Evolutionary conservation across 35 echinoderm and acorn worm species (phyloP).

Genomic region (Heliocidaris tuberculata): DNA sequence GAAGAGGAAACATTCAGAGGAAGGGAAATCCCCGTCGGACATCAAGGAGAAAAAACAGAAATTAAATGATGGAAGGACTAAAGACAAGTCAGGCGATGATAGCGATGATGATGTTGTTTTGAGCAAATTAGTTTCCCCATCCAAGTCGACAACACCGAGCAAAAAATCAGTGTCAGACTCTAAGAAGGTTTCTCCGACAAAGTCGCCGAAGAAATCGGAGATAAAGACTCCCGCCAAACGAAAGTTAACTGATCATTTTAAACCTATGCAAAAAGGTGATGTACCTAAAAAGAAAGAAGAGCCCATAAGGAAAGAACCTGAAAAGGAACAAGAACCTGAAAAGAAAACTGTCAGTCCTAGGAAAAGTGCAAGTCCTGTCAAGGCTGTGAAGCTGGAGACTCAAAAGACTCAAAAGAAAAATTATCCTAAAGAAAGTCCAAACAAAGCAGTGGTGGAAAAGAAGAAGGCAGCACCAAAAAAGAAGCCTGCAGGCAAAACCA

Average conservation of each 20-base stretch:
- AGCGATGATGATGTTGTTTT: conserved; percentile 8
- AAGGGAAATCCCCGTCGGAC: conserved; percentile 3
- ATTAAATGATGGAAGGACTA: conserved; percentile 5
- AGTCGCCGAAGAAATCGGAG: neutral
- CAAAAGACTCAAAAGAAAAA: neutral
- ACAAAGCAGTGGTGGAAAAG: neutral
- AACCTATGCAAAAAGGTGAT: conserved; percentile 21
- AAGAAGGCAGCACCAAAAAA: neutral
- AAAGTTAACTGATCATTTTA: conserved; percentile 72
- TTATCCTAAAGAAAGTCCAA: neutral
- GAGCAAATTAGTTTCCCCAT: conserved; percentile 20
- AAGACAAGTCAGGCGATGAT: conserved; percentile 11
- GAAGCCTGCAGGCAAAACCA: conserved; percentile 38
- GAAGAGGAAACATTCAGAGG: conserved; percentile 41
- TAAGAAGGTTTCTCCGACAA: neutral
- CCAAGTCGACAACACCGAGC: neutral
- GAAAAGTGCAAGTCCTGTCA: conserved; percentile 50
- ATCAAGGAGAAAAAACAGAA: conserved; percentile 20
- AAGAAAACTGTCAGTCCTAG: conserved; percentile 22
- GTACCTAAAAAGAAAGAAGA: neutral
- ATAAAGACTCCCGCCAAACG: conserved; percentile 51
- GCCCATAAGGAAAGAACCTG: neutral
- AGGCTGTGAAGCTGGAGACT: conserved; percentile 7
- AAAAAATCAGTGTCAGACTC: conserved; percentile 10
- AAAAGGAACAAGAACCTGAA: neutral